A percentile compares a stretch with the other conserved stretches of the same genome.
phyloP scores from a whole-genome alignment of 92 coral and sea anemone species.

The Porites divaricata region DNA sequence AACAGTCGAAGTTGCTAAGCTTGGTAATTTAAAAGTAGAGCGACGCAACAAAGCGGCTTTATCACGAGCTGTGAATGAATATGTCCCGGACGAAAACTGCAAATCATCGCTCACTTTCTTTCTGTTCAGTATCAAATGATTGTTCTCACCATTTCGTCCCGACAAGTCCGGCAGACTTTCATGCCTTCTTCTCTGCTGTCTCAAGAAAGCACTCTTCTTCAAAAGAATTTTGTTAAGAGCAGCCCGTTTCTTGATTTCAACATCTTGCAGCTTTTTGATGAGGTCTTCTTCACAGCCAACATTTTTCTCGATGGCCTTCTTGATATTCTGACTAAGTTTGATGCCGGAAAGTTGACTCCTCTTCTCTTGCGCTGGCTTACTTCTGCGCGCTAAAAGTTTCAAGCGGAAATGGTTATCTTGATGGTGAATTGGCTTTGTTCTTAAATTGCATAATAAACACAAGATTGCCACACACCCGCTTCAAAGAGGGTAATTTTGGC shows the following conservation, averaged over 20 bases:
- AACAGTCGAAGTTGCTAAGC: background rate
- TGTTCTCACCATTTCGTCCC: background rate
- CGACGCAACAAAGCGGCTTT: background rate
- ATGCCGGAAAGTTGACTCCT: background rate
- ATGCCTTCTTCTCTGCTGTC: constrained; percentile 4
- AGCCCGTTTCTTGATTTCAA: constrained; percentile 6
- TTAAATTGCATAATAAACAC: background rate
- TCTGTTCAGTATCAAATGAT: background rate
- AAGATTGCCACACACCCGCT: background rate
- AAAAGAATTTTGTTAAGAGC: constrained; percentile 1
- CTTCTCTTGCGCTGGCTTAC: background rate
- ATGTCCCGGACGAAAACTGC: background rate
- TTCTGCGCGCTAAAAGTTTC: background rate
- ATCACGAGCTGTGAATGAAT: background rate
- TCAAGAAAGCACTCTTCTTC: constrained; percentile 28
- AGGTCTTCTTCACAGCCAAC: constrained; percentile 11
- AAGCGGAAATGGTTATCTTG: background rate
- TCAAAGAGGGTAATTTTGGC: background rate
- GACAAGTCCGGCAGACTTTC: constrained; percentile 7
- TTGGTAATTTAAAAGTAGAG: background rate
- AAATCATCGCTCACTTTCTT: background rate
- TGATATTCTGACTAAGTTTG: constrained; percentile 18
- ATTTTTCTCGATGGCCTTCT: constrained; percentile 26
- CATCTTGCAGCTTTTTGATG: constrained; percentile 10
- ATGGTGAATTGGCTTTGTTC: background rate